Conservation (phyloP, 2,888 invertebrate genomes). For the Parnassius mnemosyne region DNA sequence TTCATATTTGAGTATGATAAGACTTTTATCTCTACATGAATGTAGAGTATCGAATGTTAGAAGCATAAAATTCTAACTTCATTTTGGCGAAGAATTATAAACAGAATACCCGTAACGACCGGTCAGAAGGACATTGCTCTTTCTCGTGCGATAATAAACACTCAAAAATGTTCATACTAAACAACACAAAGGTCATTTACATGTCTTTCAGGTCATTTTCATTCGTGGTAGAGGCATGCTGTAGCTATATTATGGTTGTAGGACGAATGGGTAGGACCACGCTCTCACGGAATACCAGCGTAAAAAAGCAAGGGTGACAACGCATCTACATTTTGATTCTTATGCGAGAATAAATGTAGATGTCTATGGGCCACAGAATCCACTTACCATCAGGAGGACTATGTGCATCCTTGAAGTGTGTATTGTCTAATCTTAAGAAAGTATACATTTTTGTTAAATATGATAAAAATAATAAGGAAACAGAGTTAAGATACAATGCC, state of each 20-base stretch:
- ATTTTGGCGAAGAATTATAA: slow-evolving; percentile 59
- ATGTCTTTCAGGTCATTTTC: slow-evolving; percentile 3
- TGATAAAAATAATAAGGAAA: slow-evolving; percentile 15
- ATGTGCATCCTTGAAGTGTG: not conserved
- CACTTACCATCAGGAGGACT: no score
- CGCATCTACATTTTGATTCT: no score
- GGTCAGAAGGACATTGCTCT: slow-evolving; percentile 69
- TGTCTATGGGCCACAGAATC: no score
- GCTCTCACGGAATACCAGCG: no score
- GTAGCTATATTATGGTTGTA: no score
- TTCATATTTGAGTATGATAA: slow-evolving; percentile 30
- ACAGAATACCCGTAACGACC: slow-evolving; percentile 57
- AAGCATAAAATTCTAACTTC: slow-evolving; percentile 41
- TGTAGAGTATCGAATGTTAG: slow-evolving; percentile 19
- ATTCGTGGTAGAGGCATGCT: no score
- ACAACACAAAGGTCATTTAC: slow-evolving; percentile 21
- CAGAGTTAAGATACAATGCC: slow-evolving; percentile 13
- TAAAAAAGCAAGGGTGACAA: no score
- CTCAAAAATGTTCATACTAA: slow-evolving; percentile 34
- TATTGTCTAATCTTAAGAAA: not conserved
- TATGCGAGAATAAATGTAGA: no score
- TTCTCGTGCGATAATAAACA: slow-evolving; percentile 45
- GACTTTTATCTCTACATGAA: not conserved
- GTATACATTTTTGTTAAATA: not conserved
- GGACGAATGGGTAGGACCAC: no score